Conservation (phyloP, 2,797 vertebrate species). For the Gobionotothen gibberifrons region DNA sequence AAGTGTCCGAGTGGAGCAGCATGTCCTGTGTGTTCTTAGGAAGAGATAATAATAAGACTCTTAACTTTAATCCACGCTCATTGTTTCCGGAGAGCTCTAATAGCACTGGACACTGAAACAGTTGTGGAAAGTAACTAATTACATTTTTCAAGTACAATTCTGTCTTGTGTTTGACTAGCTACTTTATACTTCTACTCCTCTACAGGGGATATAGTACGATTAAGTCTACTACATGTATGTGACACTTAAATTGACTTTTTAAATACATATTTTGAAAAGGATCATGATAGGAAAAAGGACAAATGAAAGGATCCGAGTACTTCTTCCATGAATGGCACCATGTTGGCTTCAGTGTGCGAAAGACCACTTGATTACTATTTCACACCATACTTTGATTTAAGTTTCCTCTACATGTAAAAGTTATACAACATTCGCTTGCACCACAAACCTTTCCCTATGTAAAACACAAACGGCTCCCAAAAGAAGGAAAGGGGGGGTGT, state of each 20-base stretch:
- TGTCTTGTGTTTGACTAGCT: too few relatives aligned
- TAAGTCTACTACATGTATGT: too few relatives aligned
- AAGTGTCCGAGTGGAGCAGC: slow-evolving; percentile 65
- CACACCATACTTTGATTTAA: background rate
- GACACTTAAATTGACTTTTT: too few relatives aligned
- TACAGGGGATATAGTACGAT: too few relatives aligned
- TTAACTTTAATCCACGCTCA: slow-evolving; percentile 74
- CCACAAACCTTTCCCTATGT: background rate
- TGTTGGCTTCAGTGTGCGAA: background rate
- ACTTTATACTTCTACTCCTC: too few relatives aligned
- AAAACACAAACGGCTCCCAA: background rate
- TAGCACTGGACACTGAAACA: slow-evolving; percentile 30
- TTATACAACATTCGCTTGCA: slow-evolving; percentile 19
- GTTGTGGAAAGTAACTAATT: too few relatives aligned
- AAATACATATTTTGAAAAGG: too few relatives aligned
- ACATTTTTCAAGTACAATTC: too few relatives aligned
- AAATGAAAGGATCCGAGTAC: too few relatives aligned
- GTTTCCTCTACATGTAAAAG: background rate
- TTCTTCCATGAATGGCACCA: background rate
- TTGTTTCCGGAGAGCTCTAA: slow-evolving; percentile 52
- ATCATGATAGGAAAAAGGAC: too few relatives aligned
- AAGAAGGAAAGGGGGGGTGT: background rate
- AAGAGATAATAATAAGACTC: slow-evolving; percentile 77
- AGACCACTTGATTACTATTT: background rate
- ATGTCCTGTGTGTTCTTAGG: slow-evolving; percentile 68